Evolutionary conservation across 2,113 vertebrate species (phyloP).

Genomic region (Kryptolebias marmoratus): DNA sequence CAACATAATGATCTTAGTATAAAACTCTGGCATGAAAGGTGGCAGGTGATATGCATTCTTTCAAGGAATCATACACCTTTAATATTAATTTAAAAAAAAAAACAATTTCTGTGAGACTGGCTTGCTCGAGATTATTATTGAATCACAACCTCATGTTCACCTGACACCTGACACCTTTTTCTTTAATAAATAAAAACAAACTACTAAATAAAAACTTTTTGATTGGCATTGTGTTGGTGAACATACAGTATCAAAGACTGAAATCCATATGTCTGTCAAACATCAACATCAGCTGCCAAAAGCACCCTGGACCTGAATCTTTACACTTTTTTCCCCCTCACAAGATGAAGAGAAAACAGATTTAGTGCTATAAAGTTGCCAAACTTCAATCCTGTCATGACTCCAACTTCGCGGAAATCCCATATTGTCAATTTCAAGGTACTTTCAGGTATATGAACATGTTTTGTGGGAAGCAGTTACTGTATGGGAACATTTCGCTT

Average conservation of each 20-base stretch:
- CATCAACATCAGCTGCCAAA: background rate
- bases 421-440: conserved; percentile 17
- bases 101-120: too few relatives aligned
- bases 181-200: background rate
- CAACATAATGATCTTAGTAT: too few relatives aligned
- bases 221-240: background rate
- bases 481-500: background rate
- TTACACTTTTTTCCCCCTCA: background rate
- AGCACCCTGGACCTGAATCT: background rate
- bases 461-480: conserved; percentile 2
- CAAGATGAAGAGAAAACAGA: background rate
- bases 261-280: background rate
- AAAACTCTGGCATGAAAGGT: too few relatives aligned
- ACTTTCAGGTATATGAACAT: conserved; percentile 2
- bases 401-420: conserved; percentile 14
- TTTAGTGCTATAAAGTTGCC: background rate
- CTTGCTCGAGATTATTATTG: too few relatives aligned
- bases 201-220: background rate
- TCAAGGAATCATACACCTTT: too few relatives aligned
- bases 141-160: too few relatives aligned
- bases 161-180: background rate
- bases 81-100: too few relatives aligned
- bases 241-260: background rate
- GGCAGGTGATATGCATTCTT: too few relatives aligned
- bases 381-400: conserved; percentile 8